Conservation (phyloP, 2,888 invertebrate species). For the Lithosia quadra region DNA sequence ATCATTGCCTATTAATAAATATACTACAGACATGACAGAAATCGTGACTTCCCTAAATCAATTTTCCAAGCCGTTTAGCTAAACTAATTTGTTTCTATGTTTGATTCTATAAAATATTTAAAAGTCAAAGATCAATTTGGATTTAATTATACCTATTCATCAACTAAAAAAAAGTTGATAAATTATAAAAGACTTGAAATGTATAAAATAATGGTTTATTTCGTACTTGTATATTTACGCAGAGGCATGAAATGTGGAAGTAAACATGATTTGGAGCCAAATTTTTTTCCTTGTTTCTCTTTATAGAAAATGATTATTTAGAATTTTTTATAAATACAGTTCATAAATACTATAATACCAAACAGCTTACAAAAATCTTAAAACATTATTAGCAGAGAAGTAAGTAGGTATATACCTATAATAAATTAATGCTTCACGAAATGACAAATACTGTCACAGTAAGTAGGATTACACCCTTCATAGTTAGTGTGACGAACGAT, state of each 20-base stretch:
- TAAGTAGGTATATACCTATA: too few species aligned
- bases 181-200: neutral
- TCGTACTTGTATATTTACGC: too few species aligned
- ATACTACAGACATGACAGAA: neutral
- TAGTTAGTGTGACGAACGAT: neutral
- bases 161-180: neutral
- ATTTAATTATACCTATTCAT: neutral
- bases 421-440: neutral
- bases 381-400: neutral
- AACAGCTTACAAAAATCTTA: neutral
- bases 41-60: conserved; percentile 21
- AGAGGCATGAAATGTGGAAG: too few species aligned
- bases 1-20: neutral
- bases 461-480: neutral
- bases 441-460: neutral
- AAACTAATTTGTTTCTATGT: conserved; percentile 6
- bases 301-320: too few species aligned
- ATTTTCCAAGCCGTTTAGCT: conserved; percentile 8
- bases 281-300: too few species aligned
- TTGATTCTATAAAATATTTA: neutral
- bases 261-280: too few species aligned
- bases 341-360: too few species aligned
- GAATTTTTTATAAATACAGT: too few species aligned
- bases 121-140: neutral
- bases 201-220: too few species aligned